These are phyloP conservation scores for Zosterops hypoxanthus DNA, from an alignment of 2,113 vertebrate species.

Conservation along the genomic window DNA sequence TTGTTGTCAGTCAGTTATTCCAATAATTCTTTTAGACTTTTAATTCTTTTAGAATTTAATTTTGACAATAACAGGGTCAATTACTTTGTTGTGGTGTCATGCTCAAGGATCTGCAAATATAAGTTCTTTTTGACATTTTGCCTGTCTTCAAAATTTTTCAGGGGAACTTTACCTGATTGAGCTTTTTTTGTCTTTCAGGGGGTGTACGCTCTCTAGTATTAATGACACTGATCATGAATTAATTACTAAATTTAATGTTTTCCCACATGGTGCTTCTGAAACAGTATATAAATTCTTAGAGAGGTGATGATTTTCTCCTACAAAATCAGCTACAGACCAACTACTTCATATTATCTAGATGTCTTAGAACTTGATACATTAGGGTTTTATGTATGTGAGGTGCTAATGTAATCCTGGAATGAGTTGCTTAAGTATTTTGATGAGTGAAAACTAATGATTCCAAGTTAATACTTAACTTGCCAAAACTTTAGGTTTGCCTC, in stretches of 20 bases:
- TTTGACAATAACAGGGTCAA: not conserved
- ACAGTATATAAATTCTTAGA: not conserved
- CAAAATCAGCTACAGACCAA: not conserved
- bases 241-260: not conserved
- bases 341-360: not conserved
- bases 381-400: not conserved
- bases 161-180: not conserved
- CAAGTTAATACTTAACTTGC: not conserved
- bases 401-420: not conserved
- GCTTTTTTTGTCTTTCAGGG: not conserved
- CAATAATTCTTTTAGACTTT: not conserved
- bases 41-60: not conserved
- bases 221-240: not conserved
- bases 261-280: not conserved
- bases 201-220: not conserved
- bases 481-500: not conserved
- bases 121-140: not conserved
- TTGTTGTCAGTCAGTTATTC: not conserved
- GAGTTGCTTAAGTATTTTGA: not conserved
- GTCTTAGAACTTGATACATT: not conserved
- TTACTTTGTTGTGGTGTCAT: not conserved
- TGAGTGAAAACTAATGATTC: not conserved
- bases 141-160: not conserved
- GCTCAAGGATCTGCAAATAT: not conserved
- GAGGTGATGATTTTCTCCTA: not conserved